Evolutionary conservation across 2,888 invertebrate species (phyloP).

Genomic region (Ectemnius continuus): DNA sequence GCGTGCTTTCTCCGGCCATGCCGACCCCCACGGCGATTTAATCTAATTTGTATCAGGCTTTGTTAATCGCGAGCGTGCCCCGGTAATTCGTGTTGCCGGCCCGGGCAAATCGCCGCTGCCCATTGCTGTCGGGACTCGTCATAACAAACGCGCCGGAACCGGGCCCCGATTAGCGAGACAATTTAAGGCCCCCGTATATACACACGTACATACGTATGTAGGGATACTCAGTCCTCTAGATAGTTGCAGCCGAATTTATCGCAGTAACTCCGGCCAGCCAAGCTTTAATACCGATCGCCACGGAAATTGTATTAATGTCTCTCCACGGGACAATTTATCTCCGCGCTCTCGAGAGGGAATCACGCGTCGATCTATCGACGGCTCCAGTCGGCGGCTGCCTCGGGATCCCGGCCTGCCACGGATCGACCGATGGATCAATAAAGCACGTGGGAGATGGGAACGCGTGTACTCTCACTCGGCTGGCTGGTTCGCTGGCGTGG

Average conservation of each 20-base stretch:
- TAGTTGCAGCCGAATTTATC: too few relatives aligned
- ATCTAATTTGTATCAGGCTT: constrained; percentile 78
- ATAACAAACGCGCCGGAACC: constrained; percentile 55
- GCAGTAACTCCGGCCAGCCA: background rate
- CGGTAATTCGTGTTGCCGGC: constrained; percentile 69
- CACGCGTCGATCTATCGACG: constrained; percentile 3
- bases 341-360: background rate
- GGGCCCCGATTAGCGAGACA: background rate
- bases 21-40: constrained; percentile 78
- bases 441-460: constrained; percentile 58
- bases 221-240: background rate
- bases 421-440: constrained; percentile 70
- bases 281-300: constrained; percentile 1
- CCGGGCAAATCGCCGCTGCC: too few relatives aligned
- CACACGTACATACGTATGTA: too few relatives aligned
- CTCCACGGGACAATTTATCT: constrained; percentile 1
- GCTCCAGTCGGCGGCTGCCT: background rate
- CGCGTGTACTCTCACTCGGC: constrained; percentile 66
- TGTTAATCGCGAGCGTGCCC: constrained; percentile 74
- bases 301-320: background rate
- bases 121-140: constrained; percentile 49
- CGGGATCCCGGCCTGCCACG: constrained; percentile 19
- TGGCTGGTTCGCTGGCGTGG: background rate
- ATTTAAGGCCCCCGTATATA: constrained; percentile 6
- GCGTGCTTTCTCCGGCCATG: constrained; percentile 71